Evolutionary conservation across 1,140 invertebrate genomes (phyloP).

Genomic region (Drosophila biarmipes): DNA sequence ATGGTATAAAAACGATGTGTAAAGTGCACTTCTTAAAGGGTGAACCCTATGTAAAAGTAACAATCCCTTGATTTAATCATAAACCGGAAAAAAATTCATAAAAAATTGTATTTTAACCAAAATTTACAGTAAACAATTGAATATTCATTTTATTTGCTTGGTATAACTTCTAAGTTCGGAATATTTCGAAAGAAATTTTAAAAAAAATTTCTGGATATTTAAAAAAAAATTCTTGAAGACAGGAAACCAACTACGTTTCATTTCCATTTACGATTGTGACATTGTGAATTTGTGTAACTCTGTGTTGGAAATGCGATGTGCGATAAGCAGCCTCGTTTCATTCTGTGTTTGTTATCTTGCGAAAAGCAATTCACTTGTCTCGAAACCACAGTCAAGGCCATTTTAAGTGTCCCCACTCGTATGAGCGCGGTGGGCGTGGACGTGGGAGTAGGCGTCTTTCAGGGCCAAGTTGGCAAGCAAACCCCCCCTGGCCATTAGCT

Average conservation of each 20-base stretch:
- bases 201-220: background rate
- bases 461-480: slow-evolving; percentile 31
- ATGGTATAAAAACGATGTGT: too few species aligned
- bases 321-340: slow-evolving; percentile 26
- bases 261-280: background rate
- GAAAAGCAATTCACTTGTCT: slow-evolving; percentile 10
- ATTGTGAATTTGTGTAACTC: slow-evolving; percentile 5
- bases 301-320: slow-evolving; percentile 7
- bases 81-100: too few species aligned
- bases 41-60: too few species aligned
- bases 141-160: too few species aligned
- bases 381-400: slow-evolving; percentile 5
- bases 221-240: background rate
- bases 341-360: slow-evolving; percentile 30
- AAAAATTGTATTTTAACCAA: background rate
- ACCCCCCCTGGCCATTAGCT: slow-evolving; percentile 32
- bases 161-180: too few species aligned
- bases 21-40: too few species aligned
- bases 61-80: too few species aligned
- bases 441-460: slow-evolving; percentile 55
- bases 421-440: slow-evolving; percentile 34
- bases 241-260: background rate
- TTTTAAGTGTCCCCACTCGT: slow-evolving; percentile 31
- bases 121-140: background rate
- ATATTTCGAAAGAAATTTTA: too few species aligned